Evolutionary conservation across 2,113 vertebrate species (phyloP), one percentile per base, ranked within the genome.

Genomic region (Anarrhichthys ocellatus): DNA sequence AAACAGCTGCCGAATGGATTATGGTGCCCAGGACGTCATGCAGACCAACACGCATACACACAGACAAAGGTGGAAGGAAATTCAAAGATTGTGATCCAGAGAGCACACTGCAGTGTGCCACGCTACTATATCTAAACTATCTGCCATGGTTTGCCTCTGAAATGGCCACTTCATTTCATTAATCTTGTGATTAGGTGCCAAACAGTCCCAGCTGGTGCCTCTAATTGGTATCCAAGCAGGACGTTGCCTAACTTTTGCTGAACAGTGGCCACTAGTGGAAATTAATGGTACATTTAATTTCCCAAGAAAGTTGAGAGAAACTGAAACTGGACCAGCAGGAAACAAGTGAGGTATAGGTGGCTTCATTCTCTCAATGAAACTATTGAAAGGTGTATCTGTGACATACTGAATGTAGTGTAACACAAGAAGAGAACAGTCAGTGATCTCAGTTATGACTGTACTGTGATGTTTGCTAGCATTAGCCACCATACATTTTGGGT

Each of bases 1-100:
- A 36, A 38, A 56, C 67, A 66, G 58, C 42, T 61, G 66, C 65
- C 61, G 80, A 56, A 73, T 54, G 32, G 46, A 27, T 62, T n/a
- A 58, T 24, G 32, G 34, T 59, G 46, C 32, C 15, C 73, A 65
- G 29, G n/a, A 27, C 4, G 24, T 40, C 24, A 71, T 58, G 38
- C 27, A 38, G 2, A 73, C 20, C 5, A 71, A n/a, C 3, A 54
- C 58, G 18, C 8, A 17, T 4, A 44, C 22, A 63, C 54, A 64
- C 40, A 73, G 11, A 32, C n/a, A 59, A 9, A 54, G 20, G 22
- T 1, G 36, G 13, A 58, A 29, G 20, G 17, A 56, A n/a, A 18
- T 50, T 29, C 24, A 63, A 38, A 62, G 15, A 50, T 2, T 48
- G 18, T 14, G 22, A 40, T n/a, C 4, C 27, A 62, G 27, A 62